Percentiles rank a stretch among this genome's conserved stretches.
These are phyloP conservation scores for Mus minutoides DNA, from an alignment of 2,797 vertebrate species.

Conservation along the genomic window DNA sequence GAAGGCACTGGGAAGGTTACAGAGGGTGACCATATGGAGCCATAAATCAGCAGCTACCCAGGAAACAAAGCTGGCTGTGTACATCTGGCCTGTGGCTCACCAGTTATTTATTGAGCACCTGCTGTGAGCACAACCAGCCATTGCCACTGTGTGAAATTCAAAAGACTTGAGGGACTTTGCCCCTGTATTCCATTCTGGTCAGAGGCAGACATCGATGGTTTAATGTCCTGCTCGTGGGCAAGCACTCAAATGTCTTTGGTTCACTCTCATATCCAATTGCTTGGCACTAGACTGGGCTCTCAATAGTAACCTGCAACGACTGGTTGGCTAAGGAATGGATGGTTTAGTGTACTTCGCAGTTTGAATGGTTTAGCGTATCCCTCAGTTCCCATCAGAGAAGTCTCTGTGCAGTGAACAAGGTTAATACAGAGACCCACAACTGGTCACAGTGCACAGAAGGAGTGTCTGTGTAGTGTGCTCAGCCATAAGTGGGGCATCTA, in stretches of 20 bases:
- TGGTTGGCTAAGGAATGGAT: background rate
- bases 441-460: background rate
- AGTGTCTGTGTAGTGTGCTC: background rate
- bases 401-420: background rate
- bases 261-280: background rate
- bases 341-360: too few relatives aligned
- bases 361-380: too few relatives aligned
- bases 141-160: background rate
- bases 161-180: background rate
- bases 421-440: background rate
- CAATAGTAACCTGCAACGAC: background rate
- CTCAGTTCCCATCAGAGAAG: background rate
- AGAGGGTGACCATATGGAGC: slow-evolving; percentile 38
- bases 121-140: background rate
- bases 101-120: slow-evolving; percentile 61
- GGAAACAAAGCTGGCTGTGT: slow-evolving; percentile 26
- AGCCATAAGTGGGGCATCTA: background rate
- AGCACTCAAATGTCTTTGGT: background rate
- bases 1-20: background rate
- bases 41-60: slow-evolving; percentile 30
- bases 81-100: slow-evolving; percentile 58
- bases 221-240: background rate
- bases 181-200: background rate
- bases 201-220: background rate
- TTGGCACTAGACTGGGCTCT: background rate